Conservation (phyloP, 2,888 invertebrate genomes). For the Rhingia campestris region DNA sequence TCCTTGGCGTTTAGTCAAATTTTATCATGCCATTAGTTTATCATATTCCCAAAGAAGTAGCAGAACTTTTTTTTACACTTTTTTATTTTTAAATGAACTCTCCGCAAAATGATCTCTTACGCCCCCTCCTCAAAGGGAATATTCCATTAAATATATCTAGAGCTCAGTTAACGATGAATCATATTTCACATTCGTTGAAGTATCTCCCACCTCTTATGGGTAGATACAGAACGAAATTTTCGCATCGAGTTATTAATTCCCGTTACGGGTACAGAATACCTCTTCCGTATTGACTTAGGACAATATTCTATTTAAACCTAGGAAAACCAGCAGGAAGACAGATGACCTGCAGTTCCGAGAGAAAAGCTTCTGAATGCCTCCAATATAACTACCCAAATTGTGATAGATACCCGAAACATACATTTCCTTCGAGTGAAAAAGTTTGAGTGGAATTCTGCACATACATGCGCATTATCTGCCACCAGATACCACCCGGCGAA, state of each 20-base stretch:
- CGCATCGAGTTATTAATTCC: conserved; percentile 52
- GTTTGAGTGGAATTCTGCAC: conserved; percentile 1
- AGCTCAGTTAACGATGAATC: conserved; percentile 22
- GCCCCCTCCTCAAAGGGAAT: background rate
- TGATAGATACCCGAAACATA: background rate
- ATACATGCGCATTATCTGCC: conserved; percentile 31
- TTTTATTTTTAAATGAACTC: conserved; percentile 4
- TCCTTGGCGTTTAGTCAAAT: too few relatives aligned
- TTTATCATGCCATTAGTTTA: too few relatives aligned
- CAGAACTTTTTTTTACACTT: too few relatives aligned
- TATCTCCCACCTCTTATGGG: background rate
- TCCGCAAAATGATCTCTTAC: background rate
- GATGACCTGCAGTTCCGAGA: conserved; percentile 14
- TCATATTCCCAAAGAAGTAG: too few relatives aligned
- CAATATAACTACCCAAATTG: background rate
- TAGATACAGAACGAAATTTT: background rate
- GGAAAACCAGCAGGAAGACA: conserved; percentile 28
- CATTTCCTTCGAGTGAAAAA: background rate
- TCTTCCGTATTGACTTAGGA: conserved; percentile 51
- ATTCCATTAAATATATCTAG: background rate
- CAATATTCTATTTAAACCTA: conserved; percentile 39
- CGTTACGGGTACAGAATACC: conserved; percentile 29
- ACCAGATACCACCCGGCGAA: conserved; percentile 31
- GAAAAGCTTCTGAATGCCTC: conserved; percentile 4
- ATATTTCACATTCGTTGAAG: conserved; percentile 11